Percentiles rank a stretch among this genome's conserved stretches.
These are phyloP conservation scores for Heliconius ismenius DNA, from an alignment of 2,888 invertebrate genomes.

Conservation along the genomic window DNA sequence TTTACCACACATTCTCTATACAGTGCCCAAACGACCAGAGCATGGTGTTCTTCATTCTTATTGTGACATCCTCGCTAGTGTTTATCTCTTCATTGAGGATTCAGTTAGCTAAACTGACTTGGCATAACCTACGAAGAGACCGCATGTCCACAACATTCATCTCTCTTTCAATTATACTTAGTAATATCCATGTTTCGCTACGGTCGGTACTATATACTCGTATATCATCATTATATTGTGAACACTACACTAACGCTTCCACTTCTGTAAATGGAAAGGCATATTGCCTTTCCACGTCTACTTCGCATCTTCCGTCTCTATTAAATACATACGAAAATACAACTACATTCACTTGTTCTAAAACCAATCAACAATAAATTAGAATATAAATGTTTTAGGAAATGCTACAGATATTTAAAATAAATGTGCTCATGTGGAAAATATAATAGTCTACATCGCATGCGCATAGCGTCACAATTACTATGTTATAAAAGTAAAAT, in stretches of 20 bases:
- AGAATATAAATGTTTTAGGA: not conserved
- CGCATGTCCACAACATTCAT: not conserved
- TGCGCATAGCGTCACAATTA: slow-evolving; percentile 53
- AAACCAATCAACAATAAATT: not conserved
- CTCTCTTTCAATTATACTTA: not conserved
- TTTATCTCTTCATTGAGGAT: not conserved
- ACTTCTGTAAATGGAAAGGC: not conserved
- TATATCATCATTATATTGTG: not conserved
- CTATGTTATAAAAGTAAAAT: slow-evolving; percentile 51
- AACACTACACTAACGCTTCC: not conserved
- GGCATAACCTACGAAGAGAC: too few species aligned
- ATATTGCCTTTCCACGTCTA: not conserved
- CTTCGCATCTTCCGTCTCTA: not conserved
- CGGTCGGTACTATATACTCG: too few species aligned
- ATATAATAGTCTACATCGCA: slow-evolving; percentile 53
- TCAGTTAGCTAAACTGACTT: not conserved
- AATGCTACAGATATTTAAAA: not conserved
- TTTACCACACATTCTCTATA: too few species aligned
- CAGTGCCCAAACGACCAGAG: too few species aligned
- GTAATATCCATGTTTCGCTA: too few species aligned
- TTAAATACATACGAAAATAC: not conserved
- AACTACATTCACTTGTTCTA: not conserved
- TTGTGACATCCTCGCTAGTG: too few species aligned
- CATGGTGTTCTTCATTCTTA: too few species aligned
- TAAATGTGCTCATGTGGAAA: not conserved